Evolutionary conservation across 2,888 invertebrate species (phyloP).

Genomic region (Coecobrya sp.): DNA sequence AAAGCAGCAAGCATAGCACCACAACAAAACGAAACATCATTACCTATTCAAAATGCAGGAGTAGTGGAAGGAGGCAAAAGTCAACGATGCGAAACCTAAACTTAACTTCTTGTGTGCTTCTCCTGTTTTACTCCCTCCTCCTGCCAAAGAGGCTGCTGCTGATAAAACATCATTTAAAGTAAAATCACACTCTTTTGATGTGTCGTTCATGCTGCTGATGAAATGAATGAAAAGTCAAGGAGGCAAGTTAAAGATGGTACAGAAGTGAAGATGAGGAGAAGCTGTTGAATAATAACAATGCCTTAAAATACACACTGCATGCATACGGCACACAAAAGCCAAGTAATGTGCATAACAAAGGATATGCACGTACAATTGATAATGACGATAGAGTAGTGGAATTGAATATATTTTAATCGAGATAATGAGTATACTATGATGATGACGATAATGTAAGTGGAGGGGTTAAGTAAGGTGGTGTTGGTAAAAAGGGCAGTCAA

Average conservation of each 20-base stretch:
- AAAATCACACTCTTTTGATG: conserved; percentile 31
- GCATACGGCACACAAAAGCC: conserved; percentile 9
- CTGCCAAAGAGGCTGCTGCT: conserved; percentile 9
- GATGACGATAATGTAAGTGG: background rate
- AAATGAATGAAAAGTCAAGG: conserved; percentile 39
- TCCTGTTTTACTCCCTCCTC: conserved; percentile 34
- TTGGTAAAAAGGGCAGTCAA: background rate
- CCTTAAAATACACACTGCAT: conserved; percentile 27
- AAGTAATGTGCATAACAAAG: conserved; percentile 44
- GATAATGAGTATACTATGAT: conserved; percentile 56
- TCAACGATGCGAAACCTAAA: conserved; percentile 67
- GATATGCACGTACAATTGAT: conserved; percentile 45
- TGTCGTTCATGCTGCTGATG: conserved; percentile 14
- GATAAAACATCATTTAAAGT: conserved; percentile 37
- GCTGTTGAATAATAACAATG: conserved; percentile 57
- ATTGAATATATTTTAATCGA: conserved; percentile 45
- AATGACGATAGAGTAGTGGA: background rate
- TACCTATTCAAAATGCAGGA: conserved; percentile 36
- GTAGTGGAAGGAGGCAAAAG: conserved; percentile 39
- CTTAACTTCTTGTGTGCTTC: conserved; percentile 22
- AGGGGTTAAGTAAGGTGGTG: background rate
- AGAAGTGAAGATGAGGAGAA: background rate
- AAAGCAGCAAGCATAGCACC: background rate
- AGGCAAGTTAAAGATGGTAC: background rate
- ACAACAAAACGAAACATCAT: conserved; percentile 19